phyloP scores from a whole-genome alignment of 2,113 vertebrate genomes.

The Myrmecophaga tridactyla region DNA sequence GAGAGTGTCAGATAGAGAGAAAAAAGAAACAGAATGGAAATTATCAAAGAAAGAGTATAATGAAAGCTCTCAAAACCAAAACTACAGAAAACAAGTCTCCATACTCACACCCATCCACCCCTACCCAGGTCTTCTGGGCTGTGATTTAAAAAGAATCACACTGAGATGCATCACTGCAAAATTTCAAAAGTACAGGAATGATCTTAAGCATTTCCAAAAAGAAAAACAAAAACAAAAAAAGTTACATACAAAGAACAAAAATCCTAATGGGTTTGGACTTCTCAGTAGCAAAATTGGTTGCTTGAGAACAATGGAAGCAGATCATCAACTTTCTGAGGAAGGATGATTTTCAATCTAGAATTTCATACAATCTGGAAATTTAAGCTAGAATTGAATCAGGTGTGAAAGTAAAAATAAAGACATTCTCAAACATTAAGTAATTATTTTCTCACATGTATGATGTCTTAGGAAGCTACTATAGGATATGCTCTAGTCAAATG shows the following conservation, averaged over 20 bases:
- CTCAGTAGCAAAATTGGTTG: background rate
- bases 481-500: background rate
- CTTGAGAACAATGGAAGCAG: background rate
- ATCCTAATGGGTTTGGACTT: background rate
- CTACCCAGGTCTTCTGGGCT: too few species aligned
- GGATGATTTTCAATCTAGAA: background rate
- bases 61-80: background rate
- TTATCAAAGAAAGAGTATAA: background rate
- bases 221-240: background rate
- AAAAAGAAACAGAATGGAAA: background rate
- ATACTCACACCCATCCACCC: background rate
- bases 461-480: background rate
- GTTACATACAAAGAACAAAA: background rate
- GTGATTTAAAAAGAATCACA: too few species aligned
- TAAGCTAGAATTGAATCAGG: background rate
- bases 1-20: background rate
- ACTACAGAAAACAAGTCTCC: background rate
- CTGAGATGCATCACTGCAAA: background rate
- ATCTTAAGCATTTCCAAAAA: background rate
- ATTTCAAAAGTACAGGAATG: background rate
- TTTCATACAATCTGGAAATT: background rate
- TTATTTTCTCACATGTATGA: background rate
- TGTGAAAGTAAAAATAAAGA: background rate
- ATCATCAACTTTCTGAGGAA: background rate
- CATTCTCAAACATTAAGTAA: conserved; percentile 2